Percentiles rank a stretch among this genome's conserved stretches.
Conservation (phyloP, 2,113 vertebrate genomes). For the Barnardius zonarius region DNA sequence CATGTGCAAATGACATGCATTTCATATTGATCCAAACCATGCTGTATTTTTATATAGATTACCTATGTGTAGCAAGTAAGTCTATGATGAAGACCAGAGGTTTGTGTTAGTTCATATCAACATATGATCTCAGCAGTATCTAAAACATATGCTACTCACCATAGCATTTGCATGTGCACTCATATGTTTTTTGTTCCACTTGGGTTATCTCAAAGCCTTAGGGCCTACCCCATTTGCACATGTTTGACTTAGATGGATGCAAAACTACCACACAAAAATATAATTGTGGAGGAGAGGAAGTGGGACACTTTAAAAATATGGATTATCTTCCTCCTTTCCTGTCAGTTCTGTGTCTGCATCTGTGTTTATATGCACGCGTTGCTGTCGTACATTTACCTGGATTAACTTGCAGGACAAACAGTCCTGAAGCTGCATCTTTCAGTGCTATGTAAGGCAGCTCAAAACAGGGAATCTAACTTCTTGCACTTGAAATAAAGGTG, state of each 20-base stretch:
- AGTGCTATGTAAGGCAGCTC: not conserved
- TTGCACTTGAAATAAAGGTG: not conserved
- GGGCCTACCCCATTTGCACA: constrained; percentile 26
- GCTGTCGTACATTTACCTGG: not conserved
- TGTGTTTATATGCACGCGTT: not conserved
- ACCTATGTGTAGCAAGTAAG: not conserved
- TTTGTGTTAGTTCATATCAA: constrained; percentile 35
- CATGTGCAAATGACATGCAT: not conserved
- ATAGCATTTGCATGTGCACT: constrained; percentile 46
- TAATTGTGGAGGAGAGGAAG: not conserved
- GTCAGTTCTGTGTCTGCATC: not conserved
- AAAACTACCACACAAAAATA: not conserved
- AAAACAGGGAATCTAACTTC: not conserved
- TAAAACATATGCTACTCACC: constrained; percentile 42
- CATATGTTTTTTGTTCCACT: constrained; percentile 54
- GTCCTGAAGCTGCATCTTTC: not conserved
- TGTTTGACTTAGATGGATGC: constrained; percentile 41
- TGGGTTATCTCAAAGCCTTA: constrained; percentile 32
- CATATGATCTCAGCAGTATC: constrained; percentile 18
- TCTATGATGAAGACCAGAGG: constrained; percentile 17
- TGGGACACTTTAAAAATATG: not conserved
- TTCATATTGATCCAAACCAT: not conserved
- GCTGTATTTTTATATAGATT: not conserved
- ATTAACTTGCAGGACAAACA: not conserved
- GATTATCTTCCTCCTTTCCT: not conserved